Conservation (phyloP, 1,140 invertebrate species). For the Sminthurinus signatus region DNA sequence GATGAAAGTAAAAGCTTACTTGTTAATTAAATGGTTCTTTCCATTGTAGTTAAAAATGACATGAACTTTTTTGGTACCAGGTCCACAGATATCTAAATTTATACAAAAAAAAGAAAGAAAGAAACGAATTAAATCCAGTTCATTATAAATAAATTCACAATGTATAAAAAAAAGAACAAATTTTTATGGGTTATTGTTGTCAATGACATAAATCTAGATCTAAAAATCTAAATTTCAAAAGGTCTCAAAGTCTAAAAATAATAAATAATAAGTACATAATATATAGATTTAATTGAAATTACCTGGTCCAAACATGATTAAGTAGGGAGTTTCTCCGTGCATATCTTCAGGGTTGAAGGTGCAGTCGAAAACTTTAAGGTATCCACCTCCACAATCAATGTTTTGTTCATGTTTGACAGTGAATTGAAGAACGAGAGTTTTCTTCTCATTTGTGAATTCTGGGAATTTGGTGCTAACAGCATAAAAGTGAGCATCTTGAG, state of each 20-base stretch:
- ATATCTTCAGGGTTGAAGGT: slow-evolving; percentile 82
- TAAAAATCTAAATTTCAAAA: too few relatives aligned
- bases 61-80: slow-evolving; percentile 97
- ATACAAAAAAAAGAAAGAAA: too few relatives aligned
- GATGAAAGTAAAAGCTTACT: too few relatives aligned
- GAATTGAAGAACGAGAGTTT: slow-evolving; percentile 90
- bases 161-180: too few relatives aligned
- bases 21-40: slow-evolving; percentile 95
- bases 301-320: slow-evolving; percentile 99
- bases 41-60: slow-evolving; percentile 99
- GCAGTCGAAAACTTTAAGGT: slow-evolving; percentile 92
- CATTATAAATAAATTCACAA: too few relatives aligned
- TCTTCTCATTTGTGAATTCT: slow-evolving; percentile 87
- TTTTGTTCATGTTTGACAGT: slow-evolving; percentile 98
- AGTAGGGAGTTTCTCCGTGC: slow-evolving; percentile 95
- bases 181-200: too few relatives aligned
- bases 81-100: slow-evolving; percentile 99
- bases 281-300: too few relatives aligned
- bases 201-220: too few relatives aligned
- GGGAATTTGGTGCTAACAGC: slow-evolving; percentile 88
- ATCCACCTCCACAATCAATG: slow-evolving; percentile 99
- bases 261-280: too few relatives aligned
- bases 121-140: too few relatives aligned
- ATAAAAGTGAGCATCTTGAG: slow-evolving; percentile 96
- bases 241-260: too few relatives aligned